A percentile compares a stretch with the other conserved stretches of the same genome.
These are phyloP conservation scores for Drosophila infuscata DNA, from an alignment of 2,888 invertebrate genomes.

Conservation along the genomic window DNA sequence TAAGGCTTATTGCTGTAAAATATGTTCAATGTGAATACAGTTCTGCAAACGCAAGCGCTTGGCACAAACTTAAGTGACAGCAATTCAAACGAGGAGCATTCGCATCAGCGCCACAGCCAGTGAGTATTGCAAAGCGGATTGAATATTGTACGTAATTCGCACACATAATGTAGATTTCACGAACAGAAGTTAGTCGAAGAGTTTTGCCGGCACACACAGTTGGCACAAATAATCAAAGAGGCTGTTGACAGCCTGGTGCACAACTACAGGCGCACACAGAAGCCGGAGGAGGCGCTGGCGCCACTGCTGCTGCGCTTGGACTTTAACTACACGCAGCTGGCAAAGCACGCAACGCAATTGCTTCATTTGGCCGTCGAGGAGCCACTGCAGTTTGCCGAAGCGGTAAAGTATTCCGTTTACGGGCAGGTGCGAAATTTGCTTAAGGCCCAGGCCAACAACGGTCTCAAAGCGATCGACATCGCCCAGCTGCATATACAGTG, in stretches of 20 bases:
- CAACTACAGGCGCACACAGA: slow-evolving; percentile 57
- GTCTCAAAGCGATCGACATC: slow-evolving; percentile 70
- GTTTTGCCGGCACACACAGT: slow-evolving; percentile 68
- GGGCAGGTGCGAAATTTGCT: slow-evolving; percentile 67
- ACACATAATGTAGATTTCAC: slow-evolving; percentile 67
- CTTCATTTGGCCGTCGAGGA: slow-evolving; percentile 76
- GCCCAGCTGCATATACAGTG: slow-evolving; percentile 79
- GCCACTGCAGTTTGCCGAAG: slow-evolving; percentile 77
- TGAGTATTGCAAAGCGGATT: slow-evolving; percentile 32
- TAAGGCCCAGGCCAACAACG: slow-evolving; percentile 24
- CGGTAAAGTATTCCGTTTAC: slow-evolving; percentile 76
- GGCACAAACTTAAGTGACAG: slow-evolving; percentile 10
- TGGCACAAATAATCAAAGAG: slow-evolving; percentile 71
- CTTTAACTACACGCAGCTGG: slow-evolving; percentile 71
- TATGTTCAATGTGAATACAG: slow-evolving; percentile 53
- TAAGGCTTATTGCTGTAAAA: slow-evolving; percentile 9
- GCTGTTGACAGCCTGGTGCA: slow-evolving; percentile 60
- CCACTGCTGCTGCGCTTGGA: slow-evolving; percentile 72
- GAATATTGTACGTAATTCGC: background rate
- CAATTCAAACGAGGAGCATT: slow-evolving; percentile 9
- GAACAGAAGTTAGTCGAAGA: slow-evolving; percentile 76
- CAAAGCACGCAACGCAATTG: slow-evolving; percentile 45
- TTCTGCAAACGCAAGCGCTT: slow-evolving; percentile 17
- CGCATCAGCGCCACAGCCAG: slow-evolving; percentile 45
- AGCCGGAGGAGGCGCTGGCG: slow-evolving; percentile 76